phyloP scores from a whole-genome alignment of 2,888 invertebrate species.

The Ptychoptera albimana region DNA sequence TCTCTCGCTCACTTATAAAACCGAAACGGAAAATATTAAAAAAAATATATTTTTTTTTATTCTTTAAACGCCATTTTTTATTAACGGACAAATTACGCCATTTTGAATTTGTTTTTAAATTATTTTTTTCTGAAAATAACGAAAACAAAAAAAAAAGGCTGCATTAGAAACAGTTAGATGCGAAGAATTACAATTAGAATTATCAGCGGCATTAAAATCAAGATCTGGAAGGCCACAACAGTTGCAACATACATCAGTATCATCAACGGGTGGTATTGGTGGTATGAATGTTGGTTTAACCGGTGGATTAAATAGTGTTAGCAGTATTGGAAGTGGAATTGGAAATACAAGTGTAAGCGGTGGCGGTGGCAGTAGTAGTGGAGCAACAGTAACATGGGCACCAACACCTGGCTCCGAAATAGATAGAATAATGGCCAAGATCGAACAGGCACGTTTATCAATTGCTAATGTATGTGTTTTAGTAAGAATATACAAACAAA shows the following conservation, averaged over 20 bases:
- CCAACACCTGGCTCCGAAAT: conserved; percentile 53
- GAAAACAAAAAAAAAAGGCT: conserved; percentile 29
- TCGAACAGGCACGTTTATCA: conserved; percentile 49
- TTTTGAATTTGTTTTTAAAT: not conserved
- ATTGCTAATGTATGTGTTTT: conserved; percentile 24
- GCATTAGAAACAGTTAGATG: conserved; percentile 55
- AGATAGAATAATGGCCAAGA: conserved; percentile 88
- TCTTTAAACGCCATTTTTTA: too few relatives aligned
- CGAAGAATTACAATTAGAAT: conserved; percentile 79
- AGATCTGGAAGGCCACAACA: conserved; percentile 25
- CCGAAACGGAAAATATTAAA: too few relatives aligned
- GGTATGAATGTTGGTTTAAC: too few relatives aligned
- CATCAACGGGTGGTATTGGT: conserved; percentile 16
- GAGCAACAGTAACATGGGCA: conserved; percentile 30
- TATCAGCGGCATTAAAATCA: conserved; percentile 52
- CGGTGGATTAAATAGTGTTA: too few relatives aligned
- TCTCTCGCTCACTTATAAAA: too few relatives aligned
- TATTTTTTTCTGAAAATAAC: not conserved
- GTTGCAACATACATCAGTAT: conserved; percentile 22
- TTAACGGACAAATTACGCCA: too few relatives aligned
- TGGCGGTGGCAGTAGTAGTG: conserved; percentile 12
- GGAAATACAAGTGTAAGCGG: conserved; percentile 3
- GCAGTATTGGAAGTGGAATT: not conserved
- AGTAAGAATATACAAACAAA: too few relatives aligned
- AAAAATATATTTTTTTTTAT: too few relatives aligned